Evolutionary conservation across 2,113 vertebrate species (phyloP).

Genomic region (Indri indri): DNA sequence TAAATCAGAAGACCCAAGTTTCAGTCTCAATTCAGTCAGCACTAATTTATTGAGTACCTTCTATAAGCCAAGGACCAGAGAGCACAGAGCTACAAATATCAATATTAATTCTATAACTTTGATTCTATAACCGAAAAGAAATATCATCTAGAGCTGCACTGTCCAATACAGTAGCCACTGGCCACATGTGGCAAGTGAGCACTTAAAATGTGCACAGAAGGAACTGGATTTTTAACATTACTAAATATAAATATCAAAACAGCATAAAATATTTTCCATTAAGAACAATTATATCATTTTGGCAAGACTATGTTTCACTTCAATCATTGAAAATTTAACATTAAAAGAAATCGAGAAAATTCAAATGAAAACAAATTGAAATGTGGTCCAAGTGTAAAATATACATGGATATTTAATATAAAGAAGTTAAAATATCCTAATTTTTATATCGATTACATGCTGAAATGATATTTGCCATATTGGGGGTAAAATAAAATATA

Average conservation of each 20-base stretch:
- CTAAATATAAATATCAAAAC: background rate
- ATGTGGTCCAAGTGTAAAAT: background rate
- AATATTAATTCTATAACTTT: background rate
- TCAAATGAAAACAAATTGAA: background rate
- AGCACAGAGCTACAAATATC: background rate
- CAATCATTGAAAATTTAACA: background rate
- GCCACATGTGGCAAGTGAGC: background rate
- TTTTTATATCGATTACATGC: background rate
- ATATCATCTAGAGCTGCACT: background rate
- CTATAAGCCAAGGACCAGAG: background rate
- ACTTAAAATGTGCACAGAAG: background rate
- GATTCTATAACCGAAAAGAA: background rate
- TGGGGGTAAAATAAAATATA: background rate
- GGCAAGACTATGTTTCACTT: background rate
- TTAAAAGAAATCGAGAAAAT: background rate
- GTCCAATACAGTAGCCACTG: background rate
- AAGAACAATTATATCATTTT: background rate
- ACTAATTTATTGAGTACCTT: background rate
- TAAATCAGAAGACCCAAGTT: background rate
- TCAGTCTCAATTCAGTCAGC: background rate
- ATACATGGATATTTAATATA: background rate
- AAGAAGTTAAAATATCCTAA: background rate
- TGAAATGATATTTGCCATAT: background rate
- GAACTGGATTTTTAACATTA: background rate
- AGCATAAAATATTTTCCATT: background rate